A percentile compares a stretch with the other conserved stretches of the same genome.
Conservation (phyloP, 2,113 vertebrate species). For the Nothocercus julius region DNA sequence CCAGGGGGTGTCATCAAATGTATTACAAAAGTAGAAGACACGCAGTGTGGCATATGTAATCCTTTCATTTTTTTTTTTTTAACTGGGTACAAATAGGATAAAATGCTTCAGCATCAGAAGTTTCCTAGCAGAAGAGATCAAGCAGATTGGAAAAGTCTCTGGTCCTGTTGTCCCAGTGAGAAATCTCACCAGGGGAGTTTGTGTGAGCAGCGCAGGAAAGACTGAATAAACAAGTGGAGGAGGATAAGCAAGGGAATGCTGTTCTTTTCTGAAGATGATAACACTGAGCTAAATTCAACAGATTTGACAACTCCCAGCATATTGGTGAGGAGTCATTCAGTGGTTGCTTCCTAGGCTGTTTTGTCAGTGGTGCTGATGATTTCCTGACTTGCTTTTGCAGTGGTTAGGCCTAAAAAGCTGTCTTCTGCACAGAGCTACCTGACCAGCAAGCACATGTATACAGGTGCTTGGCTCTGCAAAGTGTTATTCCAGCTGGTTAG, state of each 20-base stretch:
- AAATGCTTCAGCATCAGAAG: background rate
- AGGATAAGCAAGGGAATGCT: background rate
- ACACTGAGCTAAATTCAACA: background rate
- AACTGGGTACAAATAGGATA: background rate
- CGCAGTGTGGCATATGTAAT: background rate
- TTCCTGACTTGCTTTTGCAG: no score
- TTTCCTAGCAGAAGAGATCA: background rate
- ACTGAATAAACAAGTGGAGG: background rate
- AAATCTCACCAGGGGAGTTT: background rate
- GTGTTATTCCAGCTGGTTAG: background rate
- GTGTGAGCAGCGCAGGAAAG: background rate
- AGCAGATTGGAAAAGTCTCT: background rate
- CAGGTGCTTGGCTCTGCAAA: background rate
- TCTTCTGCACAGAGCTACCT: background rate
- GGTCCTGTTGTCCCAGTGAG: background rate
- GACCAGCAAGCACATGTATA: background rate
- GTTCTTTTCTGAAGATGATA: background rate
- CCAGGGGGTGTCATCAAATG: background rate
- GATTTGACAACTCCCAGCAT: background rate
- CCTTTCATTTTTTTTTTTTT: background rate
- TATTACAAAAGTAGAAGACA: conserved; percentile 17
- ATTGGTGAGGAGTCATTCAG: background rate
- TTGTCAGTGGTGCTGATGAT: no score
- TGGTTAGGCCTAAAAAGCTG: background rate
- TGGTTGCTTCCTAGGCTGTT: background rate